Conservation (phyloP, 2,113 vertebrate species). For the Hydropotes inermis region DNA sequence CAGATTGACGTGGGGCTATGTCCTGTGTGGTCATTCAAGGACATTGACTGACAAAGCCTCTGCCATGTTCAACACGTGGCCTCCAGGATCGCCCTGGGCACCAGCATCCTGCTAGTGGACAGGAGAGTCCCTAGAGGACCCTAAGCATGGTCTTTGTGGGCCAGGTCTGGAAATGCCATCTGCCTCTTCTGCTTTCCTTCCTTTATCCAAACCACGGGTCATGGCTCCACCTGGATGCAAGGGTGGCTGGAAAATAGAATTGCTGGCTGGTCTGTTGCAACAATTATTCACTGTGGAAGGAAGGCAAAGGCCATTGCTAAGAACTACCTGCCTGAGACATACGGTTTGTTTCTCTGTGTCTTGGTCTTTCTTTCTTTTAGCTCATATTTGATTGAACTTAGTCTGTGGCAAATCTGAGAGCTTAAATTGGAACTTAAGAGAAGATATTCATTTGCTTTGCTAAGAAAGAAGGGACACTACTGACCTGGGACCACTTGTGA, state of each 20-base stretch:
- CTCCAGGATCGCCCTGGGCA: not conserved
- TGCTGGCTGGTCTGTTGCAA: not conserved
- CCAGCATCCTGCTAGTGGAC: not conserved
- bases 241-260: not conserved
- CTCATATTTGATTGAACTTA: not conserved
- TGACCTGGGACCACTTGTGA: not conserved
- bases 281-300: not conserved
- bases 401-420: not conserved
- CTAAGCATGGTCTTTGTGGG: not conserved
- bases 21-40: not conserved
- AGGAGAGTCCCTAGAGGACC: too few species aligned
- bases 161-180: not conserved
- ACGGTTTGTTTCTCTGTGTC: not conserved
- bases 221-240: not conserved
- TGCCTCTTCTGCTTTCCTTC: not conserved
- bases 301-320: not conserved
- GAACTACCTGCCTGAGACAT: not conserved
- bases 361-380: not conserved
- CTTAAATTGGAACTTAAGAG: not conserved
- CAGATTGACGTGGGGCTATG: not conserved
- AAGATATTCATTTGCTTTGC: not conserved
- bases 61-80: rapidly evolving
- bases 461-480: not conserved
- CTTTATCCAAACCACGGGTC: not conserved
- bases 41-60: not conserved